Evolutionary conservation across 2,797 vertebrate genomes (phyloP), one percentile per base, ranked within the genome.

Genomic region (Orientallactaga sibirica): DNA sequence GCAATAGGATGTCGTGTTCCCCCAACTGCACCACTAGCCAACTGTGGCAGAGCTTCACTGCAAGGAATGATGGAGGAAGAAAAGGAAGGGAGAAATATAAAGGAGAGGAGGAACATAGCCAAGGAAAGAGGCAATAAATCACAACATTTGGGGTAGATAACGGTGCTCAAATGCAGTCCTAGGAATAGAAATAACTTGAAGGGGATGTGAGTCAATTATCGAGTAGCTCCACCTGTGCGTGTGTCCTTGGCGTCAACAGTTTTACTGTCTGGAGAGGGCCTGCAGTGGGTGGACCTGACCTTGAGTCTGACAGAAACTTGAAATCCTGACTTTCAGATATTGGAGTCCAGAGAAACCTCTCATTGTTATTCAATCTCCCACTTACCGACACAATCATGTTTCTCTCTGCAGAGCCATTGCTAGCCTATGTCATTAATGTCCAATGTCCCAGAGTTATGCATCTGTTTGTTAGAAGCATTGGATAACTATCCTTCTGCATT

Each of bases 161-260:
- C 3, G 7, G 37, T 79, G 9, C 27, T 61, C 71, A 90, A 73
- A 90, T 61, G 24, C 83, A 96, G 37, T 19, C 41, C 37, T 77
- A 62, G 27, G 18, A 92, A 82, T 58, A 86, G 22, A 90, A 92
- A 92, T 55, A 81, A 89, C 74, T 78, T 82, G 20, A 41, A 33
- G 8, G 18, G 19, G 62, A 58, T 58, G 55, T 67, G 62, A 82
- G 41, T 15, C 61, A 83, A 76, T 14, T 84, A 5, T 94, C 58
- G 86, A 80, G 24, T 29, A 20, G 41, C 27, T 10, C n/a, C 61
- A 75, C 20, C 66, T 79, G n/a, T 79, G 12, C 78, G 64, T 84
- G 48, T 88, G 64, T 91, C 52, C 66, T 92, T 81, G 67, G 22
- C 29, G 83, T 90, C 27, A 84, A 96, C 55, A 96, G 74, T 79